Evolutionary conservation across 2,888 invertebrate genomes (phyloP), one percentile per base, ranked within the genome.

Genomic region (Ectemnius continuus): DNA sequence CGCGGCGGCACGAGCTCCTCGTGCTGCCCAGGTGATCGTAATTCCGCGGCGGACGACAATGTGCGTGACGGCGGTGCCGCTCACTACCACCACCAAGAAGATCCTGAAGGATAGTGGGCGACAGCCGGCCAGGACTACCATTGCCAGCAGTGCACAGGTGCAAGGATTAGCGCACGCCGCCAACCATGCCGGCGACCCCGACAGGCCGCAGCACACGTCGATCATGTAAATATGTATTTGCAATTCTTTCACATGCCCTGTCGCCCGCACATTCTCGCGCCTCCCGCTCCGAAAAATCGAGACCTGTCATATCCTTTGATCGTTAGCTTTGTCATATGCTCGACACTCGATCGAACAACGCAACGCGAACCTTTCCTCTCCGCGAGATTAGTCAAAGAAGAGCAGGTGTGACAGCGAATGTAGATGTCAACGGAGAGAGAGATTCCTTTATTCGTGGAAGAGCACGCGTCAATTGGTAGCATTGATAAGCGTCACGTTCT

Each of bases 1-100:
- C 36, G 60, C 62, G 23, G 52, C 75, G 60, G 11, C 47, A 36
- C 36, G 36, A 36, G 52, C 28, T 58, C 20, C 63, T 56, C 76
- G 75, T 68, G 71, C 75, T 71, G 52, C 75, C 71, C 75, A 71
- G 71, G 81, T 76, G 76, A 74, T 70, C 68, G 76, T 78, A 76
- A 76, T 76, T 76, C 46, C 78, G 73, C 76, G 76, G 61, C 36
- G 36, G 36, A 68, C 65, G 72, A 76, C 79, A 73, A 91, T 90
- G 91, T 90, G 90, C 86, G 88, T 90, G 77, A 88, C 88, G 70
- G 83, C 83, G 70, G 86, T 87, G 85, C 88, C 88, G 79, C 80
- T 89, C 4, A 87, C 87, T 83, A 86, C 87, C 72, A 87, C 87
- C 83, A 86, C 87, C 72, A 88, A 84, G 36, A 90, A 90, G 86